Base-by-base conservation (phyloP, 2,113 vertebrate species). In the Pseudorectes ferrugineus region DNA sequence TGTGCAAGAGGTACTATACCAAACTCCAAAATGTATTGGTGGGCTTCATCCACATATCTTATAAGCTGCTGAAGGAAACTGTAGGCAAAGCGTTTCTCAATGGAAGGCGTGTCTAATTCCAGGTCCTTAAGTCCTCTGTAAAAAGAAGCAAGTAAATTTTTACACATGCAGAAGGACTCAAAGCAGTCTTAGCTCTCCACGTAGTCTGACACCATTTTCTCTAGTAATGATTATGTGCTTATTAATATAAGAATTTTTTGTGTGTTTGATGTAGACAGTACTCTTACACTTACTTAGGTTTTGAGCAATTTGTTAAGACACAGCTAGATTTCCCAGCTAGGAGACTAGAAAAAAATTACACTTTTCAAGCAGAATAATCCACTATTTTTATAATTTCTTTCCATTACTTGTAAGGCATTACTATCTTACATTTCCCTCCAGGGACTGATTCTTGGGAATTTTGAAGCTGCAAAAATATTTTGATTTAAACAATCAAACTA, bases 11-110 rank as follows among this genome's bases (percentile, higher is more conserved):
- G 6, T 48, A 93, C 79, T 59, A 55, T 94, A 99, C 99, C 99
- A 70, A 99, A 99, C 94, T 99, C 99, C 97, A 99, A 94, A 97
- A 99, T 99, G 88, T 99, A 99, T 57, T 98, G 98, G 81, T 99
- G 99, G 13, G 99, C 99, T 96, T 99, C 98, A 74, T 99, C 99
- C 72, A 99, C 99, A 2, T 99, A 99, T 79, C 98, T 98, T 94
- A 99, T 99, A 83, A 99, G 98, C 21, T 99, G 99, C 92, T 99
- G 99, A 51, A 99, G 98, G 73, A 99, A 99, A 72, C 98, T 99
- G 95, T 99, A 99, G 63, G 99, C 99, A 88, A 99, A 99, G 18
- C 99, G 98, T 79, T 99, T 99, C 96, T 99, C 99, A 63, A 99
- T 99, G 25, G 99, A 99, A 55, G 99, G 99, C 0, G 99, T 99